Conservation (phyloP, 2,888 invertebrate species). For the Serripes groenlandicus region DNA sequence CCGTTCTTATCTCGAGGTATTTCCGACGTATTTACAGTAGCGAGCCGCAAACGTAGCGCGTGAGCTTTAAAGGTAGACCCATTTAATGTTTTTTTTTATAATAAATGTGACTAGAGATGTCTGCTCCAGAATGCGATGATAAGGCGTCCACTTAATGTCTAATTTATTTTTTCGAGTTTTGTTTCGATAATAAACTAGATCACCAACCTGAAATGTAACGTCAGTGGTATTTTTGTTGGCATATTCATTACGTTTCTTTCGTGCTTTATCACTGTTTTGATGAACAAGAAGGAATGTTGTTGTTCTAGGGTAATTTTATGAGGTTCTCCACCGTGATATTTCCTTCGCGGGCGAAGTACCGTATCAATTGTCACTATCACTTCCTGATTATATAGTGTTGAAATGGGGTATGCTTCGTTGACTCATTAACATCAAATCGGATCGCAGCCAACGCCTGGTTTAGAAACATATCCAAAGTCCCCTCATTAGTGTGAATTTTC, state of each 20-base stretch:
- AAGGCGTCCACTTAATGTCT: too few relatives aligned
- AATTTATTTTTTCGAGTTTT: slow-evolving; percentile 28
- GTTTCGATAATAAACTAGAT: slow-evolving; percentile 51
- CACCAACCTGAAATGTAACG: slow-evolving; percentile 41
- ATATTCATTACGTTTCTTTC: slow-evolving; percentile 39
- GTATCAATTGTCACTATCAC: slow-evolving; percentile 53
- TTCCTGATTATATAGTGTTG: slow-evolving; percentile 51
- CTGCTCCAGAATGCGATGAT: too few relatives aligned
- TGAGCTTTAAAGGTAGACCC: too few relatives aligned
- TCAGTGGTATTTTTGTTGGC: slow-evolving; percentile 41
- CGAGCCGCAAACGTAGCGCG: too few relatives aligned
- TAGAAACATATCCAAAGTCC: slow-evolving; percentile 51
- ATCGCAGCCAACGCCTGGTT: slow-evolving; percentile 58
- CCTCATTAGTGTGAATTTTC: slow-evolving; percentile 20
- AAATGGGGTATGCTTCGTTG: slow-evolving; percentile 51
- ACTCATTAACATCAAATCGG: slow-evolving; percentile 46
- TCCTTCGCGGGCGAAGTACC: slow-evolving; percentile 43
- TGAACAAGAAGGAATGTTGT: slow-evolving; percentile 55
- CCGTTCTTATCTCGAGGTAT: too few relatives aligned
- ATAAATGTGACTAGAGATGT: too few relatives aligned
- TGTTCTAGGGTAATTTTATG: slow-evolving; percentile 56
- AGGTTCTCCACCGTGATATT: slow-evolving; percentile 44
- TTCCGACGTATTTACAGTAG: too few relatives aligned
- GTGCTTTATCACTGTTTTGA: slow-evolving; percentile 35
- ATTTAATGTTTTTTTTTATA: too few relatives aligned